These are phyloP conservation scores for Calliopsis andreniformis DNA, from an alignment of 1,140 invertebrate genomes.

Conservation along the genomic window DNA sequence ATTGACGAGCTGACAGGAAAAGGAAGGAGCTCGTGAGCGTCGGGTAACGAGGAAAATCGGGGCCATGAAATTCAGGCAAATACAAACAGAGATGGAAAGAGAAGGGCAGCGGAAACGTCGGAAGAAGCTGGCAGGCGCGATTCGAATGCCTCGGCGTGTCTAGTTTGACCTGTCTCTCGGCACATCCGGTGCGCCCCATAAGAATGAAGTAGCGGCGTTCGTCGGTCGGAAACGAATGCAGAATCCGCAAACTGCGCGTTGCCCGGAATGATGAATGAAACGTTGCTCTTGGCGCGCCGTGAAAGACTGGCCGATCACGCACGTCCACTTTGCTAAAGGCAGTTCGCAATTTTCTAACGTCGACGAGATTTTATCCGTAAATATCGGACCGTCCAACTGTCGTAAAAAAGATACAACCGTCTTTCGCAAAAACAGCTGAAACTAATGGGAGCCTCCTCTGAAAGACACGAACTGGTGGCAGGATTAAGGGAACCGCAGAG, in stretches of 20 bases:
- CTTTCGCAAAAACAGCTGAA: too few relatives aligned
- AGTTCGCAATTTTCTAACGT: conserved; percentile 24
- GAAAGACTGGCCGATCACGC: neutral
- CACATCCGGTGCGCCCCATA: conserved; percentile 33
- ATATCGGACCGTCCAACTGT: neutral
- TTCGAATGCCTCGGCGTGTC: conserved; percentile 41
- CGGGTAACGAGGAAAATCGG: conserved; percentile 37
- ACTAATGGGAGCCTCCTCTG: too few relatives aligned
- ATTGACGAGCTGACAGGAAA: conserved; percentile 38
- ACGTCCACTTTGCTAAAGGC: conserved; percentile 9
- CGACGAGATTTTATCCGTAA: neutral
- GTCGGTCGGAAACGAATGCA: conserved; percentile 43
- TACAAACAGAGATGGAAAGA: conserved; percentile 10
- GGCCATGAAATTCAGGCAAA: conserved; percentile 40
- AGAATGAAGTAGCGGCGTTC: conserved; percentile 43
- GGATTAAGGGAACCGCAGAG: too few relatives aligned
- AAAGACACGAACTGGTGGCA: too few relatives aligned
- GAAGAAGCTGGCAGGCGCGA: conserved; percentile 11
- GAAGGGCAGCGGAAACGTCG: neutral
- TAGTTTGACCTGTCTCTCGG: conserved; percentile 41
- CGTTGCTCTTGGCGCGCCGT: conserved; percentile 4
- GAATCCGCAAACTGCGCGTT: conserved; percentile 45
- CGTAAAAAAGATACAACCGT: neutral
- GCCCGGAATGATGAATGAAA: conserved; percentile 54
- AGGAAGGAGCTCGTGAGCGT: conserved; percentile 25